Conservation (phyloP, 1,140 invertebrate species). For the Scylla paramamosain region DNA sequence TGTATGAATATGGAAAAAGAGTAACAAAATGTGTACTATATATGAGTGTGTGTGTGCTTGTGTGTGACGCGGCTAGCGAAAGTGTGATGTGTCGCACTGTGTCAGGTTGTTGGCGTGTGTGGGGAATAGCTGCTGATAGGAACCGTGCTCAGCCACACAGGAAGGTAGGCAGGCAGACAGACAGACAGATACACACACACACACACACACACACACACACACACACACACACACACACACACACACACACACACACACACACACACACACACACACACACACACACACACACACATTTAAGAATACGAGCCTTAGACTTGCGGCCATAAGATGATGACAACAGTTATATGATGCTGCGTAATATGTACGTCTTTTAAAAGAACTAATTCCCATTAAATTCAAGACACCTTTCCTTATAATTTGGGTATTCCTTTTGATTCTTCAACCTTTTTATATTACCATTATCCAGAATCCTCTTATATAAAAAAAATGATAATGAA, state of each 20-base stretch:
- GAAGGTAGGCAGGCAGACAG: not conserved
- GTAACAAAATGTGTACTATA: not conserved
- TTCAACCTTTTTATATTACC: no score
- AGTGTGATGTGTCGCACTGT: not conserved
- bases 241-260: slow-evolving; percentile 47
- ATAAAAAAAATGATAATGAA: no score
- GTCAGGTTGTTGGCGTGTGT: no score
- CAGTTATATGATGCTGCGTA: no score
- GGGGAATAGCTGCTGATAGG: not conserved
- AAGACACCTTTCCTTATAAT: no score
- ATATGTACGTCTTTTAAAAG: no score
- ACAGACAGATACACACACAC: slow-evolving; percentile 58
- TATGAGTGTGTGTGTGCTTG: not conserved
- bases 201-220: slow-evolving; percentile 53
- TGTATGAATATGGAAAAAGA: slow-evolving; percentile 25
- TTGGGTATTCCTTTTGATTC: no score
- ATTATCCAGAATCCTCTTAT: no score
- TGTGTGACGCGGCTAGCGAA: not conserved
- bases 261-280: not conserved
- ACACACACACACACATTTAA: slow-evolving; percentile 8
- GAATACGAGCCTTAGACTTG: no score
- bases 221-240: slow-evolving; percentile 55
- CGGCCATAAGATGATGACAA: no score
- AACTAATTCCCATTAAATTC: no score
- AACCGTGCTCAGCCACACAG: not conserved